Evolutionary conservation across 2,888 invertebrate genomes (phyloP), one percentile per base, ranked within the genome.

Genomic region (Limenitis camilla): DNA sequence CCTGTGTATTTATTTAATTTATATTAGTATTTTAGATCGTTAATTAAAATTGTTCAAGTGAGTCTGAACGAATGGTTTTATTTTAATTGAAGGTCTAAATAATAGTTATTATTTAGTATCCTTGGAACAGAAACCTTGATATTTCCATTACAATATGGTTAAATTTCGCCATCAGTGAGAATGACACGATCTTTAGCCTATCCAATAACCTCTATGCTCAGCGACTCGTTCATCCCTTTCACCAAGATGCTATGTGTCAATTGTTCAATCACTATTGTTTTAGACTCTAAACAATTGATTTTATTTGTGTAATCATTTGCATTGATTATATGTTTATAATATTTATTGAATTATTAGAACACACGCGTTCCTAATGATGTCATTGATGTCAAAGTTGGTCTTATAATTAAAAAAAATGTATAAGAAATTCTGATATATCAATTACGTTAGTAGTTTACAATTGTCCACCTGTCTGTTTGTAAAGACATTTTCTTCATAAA

Each of bases 141-240:
- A 56, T 60, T 56, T 55, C 51, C 50, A 48, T 33, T 39, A 56
- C 48, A 50, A 52, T 51, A 46, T 35, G 36, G 36, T 57, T 47
- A 53, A 52, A 59, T 84, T 84, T 81, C 82, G 71, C 66, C 81
- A 84, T 53, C 72, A 73, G 70, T 80, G 83, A 77, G 81, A 81
- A 80, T 81, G 79, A 82, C 81, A 78, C 75, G 83, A 81, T 84
- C 78, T 85, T 85, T 81, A 66, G 63, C 55, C 76, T 67, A 55
- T 49, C 41, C 61, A 48, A 50, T 55, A 48, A 46, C 65, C 55
- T 75, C 78, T 74, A 75, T 73, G 63, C 40, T 53, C 50, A 36
- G 30, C 44, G 19, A 19, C 19, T 19, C 19, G 68, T 67, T 66
- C 81, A 83, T 80, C 82, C 85, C 85, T 82, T 85, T 85, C 85